A percentile compares a stretch with the other conserved stretches of the same genome.
Conservation (phyloP, 2,888 invertebrate species). For the Andrena hattorfiana region DNA sequence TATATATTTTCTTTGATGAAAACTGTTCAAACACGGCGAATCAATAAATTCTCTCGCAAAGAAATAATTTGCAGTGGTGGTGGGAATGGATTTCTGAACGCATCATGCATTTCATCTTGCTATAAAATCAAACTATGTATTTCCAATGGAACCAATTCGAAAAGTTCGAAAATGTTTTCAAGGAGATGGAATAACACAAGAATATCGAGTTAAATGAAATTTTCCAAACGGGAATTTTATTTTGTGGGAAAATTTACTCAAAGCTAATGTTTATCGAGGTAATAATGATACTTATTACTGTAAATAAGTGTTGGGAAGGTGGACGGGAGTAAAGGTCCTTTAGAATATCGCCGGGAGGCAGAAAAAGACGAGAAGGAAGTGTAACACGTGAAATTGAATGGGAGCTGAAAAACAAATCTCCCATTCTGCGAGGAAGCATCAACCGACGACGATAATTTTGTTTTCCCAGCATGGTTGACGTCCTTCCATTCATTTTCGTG, state of each 20-base stretch:
- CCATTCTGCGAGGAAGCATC: conserved; percentile 19
- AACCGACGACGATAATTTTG: conserved; percentile 44
- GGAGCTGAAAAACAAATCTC: conserved; percentile 32
- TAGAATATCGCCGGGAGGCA: conserved; percentile 7
- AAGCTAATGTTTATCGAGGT: background rate
- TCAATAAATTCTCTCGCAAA: conserved; percentile 27
- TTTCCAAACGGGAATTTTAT: background rate
- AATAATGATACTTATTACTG: background rate
- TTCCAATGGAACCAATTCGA: background rate
- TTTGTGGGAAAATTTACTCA: no score
- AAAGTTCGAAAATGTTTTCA: background rate
- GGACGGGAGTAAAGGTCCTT: background rate
- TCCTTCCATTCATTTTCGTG: conserved; percentile 57
- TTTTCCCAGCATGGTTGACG: conserved; percentile 30
- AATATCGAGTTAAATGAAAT: background rate
- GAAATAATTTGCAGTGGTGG: background rate
- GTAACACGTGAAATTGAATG: conserved; percentile 39
- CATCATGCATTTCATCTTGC: background rate
- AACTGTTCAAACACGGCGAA: conserved; percentile 37
- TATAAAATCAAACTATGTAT: background rate
- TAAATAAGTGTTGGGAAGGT: background rate
- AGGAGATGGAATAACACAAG: background rate
- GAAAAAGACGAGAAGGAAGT: background rate
- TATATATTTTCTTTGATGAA: conserved; percentile 31
- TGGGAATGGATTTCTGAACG: background rate